These are phyloP conservation scores for Chionomys nivalis DNA, from an alignment of 2,113 vertebrate genomes.

Conservation along the genomic window DNA sequence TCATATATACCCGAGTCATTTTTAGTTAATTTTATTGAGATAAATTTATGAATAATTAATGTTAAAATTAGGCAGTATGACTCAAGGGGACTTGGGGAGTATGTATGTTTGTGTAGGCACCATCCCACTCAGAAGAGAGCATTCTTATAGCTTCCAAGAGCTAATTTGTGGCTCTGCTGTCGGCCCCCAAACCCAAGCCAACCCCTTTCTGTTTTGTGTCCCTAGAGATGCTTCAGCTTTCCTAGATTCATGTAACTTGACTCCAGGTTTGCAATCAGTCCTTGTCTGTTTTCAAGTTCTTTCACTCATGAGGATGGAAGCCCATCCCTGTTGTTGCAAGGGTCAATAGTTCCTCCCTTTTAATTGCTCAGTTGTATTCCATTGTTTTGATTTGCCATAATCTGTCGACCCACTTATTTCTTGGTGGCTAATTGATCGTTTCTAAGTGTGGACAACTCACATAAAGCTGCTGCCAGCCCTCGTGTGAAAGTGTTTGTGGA, in stretches of 20 bases:
- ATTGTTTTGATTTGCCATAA: background rate
- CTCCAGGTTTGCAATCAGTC: background rate
- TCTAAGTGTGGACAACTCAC: constrained; percentile 8
- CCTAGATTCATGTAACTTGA: background rate
- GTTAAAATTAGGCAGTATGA: background rate
- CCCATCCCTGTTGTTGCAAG: background rate
- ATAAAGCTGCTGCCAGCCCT: background rate
- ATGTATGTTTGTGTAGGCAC: background rate
- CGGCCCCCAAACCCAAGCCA: background rate
- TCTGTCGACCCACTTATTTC: background rate
- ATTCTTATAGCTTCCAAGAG: background rate
- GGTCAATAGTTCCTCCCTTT: background rate
- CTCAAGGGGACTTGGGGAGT: background rate
- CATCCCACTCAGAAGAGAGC: background rate
- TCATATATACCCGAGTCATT: background rate
- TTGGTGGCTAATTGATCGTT: background rate
- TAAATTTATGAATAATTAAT: background rate
- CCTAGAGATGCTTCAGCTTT: background rate
- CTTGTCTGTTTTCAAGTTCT: background rate
- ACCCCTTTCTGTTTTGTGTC: background rate
- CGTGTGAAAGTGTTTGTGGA: background rate
- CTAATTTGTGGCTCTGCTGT: background rate
- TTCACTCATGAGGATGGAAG: background rate
- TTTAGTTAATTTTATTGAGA: background rate
- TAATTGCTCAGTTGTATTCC: background rate